Evolutionary conservation across 2,888 invertebrate genomes (phyloP).

Genomic region (Parnassius orleans): DNA sequence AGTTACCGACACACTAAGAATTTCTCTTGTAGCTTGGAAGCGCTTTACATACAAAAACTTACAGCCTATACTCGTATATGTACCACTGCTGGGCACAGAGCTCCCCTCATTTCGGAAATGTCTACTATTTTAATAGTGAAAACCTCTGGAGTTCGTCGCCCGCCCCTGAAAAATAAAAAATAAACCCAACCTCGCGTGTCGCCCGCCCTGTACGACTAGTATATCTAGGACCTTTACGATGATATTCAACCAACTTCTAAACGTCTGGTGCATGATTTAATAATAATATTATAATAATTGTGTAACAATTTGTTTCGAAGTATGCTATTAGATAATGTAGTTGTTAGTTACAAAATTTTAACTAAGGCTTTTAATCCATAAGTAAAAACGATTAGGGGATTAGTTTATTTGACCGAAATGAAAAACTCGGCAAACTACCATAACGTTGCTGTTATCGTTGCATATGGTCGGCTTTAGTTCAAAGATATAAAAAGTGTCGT

Average conservation of each 20-base stretch:
- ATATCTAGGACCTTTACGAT: slow-evolving; percentile 32
- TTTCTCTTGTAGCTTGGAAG: too few species aligned
- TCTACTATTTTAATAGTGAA: slow-evolving; percentile 44
- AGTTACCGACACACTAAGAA: too few species aligned
- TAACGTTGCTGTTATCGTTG: slow-evolving; percentile 3
- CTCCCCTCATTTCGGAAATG: slow-evolving; percentile 1
- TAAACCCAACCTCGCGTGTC: slow-evolving; percentile 48
- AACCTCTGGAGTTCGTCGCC: slow-evolving; percentile 58
- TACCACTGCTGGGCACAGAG: too few species aligned
- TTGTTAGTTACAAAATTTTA: too few species aligned
- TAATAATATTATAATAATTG: too few species aligned
- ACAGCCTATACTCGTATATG: too few species aligned
- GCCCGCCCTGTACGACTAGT: slow-evolving; percentile 37
- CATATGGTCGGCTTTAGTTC: slow-evolving; percentile 11
- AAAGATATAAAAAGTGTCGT: slow-evolving; percentile 14
- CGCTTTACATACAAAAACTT: too few species aligned
- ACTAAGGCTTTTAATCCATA: too few species aligned
- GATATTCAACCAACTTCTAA: slow-evolving; percentile 18
- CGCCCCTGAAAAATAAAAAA: slow-evolving; percentile 37
- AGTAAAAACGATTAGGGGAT: not conserved
- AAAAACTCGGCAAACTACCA: not conserved
- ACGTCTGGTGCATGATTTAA: too few species aligned
- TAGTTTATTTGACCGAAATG: not conserved
- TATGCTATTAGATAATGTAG: too few species aligned
- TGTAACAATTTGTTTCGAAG: too few species aligned